phyloP scores from a whole-genome alignment of 2,888 invertebrate genomes.

The Physocephala rufipes region DNA sequence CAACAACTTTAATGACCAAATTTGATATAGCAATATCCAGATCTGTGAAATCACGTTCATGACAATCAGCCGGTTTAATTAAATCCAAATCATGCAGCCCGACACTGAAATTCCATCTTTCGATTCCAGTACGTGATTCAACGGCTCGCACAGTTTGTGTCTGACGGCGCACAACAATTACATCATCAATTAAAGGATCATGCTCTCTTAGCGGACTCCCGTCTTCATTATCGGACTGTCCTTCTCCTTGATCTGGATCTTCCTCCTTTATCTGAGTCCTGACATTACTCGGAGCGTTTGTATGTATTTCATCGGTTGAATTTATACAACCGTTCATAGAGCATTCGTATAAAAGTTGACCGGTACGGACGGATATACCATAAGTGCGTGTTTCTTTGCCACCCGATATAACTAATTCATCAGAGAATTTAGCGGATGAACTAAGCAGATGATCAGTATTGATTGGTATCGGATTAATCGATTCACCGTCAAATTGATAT shows the following conservation, averaged over 20 bases:
- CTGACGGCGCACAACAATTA: slow-evolving; percentile 82
- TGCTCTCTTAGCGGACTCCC: slow-evolving; percentile 51
- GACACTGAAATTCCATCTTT: slow-evolving; percentile 97
- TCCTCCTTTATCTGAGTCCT: too few relatives aligned
- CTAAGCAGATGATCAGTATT: slow-evolving; percentile 86
- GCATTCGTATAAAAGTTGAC: slow-evolving; percentile 81
- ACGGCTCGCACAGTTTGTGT: slow-evolving; percentile 91
- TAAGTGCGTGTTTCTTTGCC: slow-evolving; percentile 87
- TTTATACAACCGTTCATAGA: slow-evolving; percentile 77
- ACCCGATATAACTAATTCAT: slow-evolving; percentile 86
- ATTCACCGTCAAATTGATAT: slow-evolving; percentile 90
- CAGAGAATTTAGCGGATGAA: slow-evolving; percentile 86
- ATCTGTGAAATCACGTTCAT: slow-evolving; percentile 54
- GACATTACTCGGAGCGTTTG: slow-evolving; percentile 46
- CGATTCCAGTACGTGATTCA: slow-evolving; percentile 84
- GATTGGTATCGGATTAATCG: slow-evolving; percentile 86
- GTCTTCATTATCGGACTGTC: slow-evolving; percentile 39
- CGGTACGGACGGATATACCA: slow-evolving; percentile 81
- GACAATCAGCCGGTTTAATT: slow-evolving; percentile 68
- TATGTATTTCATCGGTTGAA: slow-evolving; percentile 65
- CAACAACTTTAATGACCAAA: slow-evolving; percentile 72
- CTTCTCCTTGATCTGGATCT: slow-evolving; percentile 43
- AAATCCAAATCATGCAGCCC: slow-evolving; percentile 84
- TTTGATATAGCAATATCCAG: slow-evolving; percentile 62
- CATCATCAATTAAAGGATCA: slow-evolving; percentile 65